Base-by-base conservation (phyloP, 2,888 invertebrate genomes). In the Conomelus anceps region DNA sequence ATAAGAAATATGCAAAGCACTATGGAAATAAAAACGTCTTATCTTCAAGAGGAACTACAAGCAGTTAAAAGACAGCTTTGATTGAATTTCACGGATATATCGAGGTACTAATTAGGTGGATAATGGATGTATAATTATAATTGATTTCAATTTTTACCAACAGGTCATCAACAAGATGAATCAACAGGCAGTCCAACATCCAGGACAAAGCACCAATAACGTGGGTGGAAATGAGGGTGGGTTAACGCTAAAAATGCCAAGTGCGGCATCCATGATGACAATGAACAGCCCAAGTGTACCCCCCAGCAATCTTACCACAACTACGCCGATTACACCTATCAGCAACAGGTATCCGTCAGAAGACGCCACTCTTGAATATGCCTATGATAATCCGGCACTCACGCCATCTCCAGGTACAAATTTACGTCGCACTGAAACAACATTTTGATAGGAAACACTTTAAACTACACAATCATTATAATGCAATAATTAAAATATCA, bases 311-410 rank as follows among this genome's bases (percentile, higher is more conserved):
- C 86, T 91, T 26, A 91, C 91, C 6, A 90, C 90, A 0, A 97
- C 96, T 0, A 94, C 96, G 87, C 63, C 63, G 63, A 96, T 96
- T 91, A 96, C 97, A 6, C 95, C 96, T 0, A 94, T 96, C 0
- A 96, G 96, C 91, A 95, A 95, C 90, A 94, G 97, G 90, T 95
- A 96, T 92, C 97, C 97, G 0, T 96, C 96, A 22, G 97, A 97
- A 92, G 97, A 97, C 91, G 95, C 96, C 0, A 96, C 96, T 0
- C 93, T 96, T 84, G 97, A 97, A 92, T 97, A 96, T 92, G 96
- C 96, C 0, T 97, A 97, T 92, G 97, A 97, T 92, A 97, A 97
- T 93, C 96, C 96, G 92, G 97, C 95, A 0, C 95, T 97, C 95
- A 96, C 96, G 20, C 95, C 95, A 0, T 95, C 95, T 1, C 95